Evolutionary conservation across 1,140 invertebrate genomes (phyloP).

Genomic region (Kradibia gibbosae): DNA sequence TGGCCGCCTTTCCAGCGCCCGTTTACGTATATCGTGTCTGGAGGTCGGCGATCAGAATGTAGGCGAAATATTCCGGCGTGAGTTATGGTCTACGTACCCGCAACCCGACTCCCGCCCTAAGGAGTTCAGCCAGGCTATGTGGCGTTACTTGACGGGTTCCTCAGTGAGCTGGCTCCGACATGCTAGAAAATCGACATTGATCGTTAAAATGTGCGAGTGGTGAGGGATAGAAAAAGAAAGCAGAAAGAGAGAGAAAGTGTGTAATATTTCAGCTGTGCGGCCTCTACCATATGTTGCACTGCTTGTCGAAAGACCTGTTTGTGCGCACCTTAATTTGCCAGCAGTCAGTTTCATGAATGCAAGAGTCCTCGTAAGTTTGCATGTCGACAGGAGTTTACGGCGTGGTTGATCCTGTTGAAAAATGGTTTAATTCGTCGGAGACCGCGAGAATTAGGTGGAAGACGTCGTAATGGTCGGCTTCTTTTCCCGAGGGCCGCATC

Average conservation of each 20-base stretch:
- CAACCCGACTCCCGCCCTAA: constrained; percentile 39
- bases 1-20: constrained; percentile 44
- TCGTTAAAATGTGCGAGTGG: neutral
- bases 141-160: neutral
- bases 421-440: neutral
- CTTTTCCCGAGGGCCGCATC: neutral
- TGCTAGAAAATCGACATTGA: neutral
- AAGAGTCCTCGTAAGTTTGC: neutral
- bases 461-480: neutral
- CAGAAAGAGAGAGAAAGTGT: neutral
- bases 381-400: neutral
- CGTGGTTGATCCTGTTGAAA: neutral
- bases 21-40: constrained; percentile 36
- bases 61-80: constrained; percentile 68
- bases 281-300: neutral
- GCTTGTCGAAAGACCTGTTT: neutral
- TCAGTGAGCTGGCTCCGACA: too few species aligned
- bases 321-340: neutral
- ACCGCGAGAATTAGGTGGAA: neutral
- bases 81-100: constrained; percentile 62
- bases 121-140: constrained; percentile 40
- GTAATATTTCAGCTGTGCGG: neutral
- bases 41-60: constrained; percentile 57
- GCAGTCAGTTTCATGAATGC: too few species aligned
- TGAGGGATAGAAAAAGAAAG: constrained; percentile 45